These are phyloP conservation scores for Magallana gigas DNA, from an alignment of 1,140 invertebrate genomes.

Conservation along the genomic window DNA sequence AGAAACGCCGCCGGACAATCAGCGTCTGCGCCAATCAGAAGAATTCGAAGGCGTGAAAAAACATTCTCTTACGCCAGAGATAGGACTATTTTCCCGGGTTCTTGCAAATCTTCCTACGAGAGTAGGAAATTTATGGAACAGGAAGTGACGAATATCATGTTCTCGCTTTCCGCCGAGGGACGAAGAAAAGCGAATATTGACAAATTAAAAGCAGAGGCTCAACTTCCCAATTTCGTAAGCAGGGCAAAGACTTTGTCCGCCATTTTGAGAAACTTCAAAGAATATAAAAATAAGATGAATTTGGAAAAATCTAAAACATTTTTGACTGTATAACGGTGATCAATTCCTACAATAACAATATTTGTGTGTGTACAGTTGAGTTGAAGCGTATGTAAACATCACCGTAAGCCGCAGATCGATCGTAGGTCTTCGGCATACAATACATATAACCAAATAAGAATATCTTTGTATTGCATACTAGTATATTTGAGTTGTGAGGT, in stretches of 20 bases:
- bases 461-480: too few relatives aligned
- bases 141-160: constrained; percentile 51
- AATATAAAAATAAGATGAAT: not conserved
- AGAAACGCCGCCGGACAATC: not conserved
- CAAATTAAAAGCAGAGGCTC: constrained; percentile 46
- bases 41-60: constrained; percentile 47
- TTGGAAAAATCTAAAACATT: not conserved
- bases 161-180: constrained; percentile 47
- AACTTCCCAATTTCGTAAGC: constrained; percentile 43
- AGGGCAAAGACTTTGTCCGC: constrained; percentile 50
- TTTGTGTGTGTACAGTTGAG: too few relatives aligned
- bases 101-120: constrained; percentile 54
- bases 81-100: constrained; percentile 53
- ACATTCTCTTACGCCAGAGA: constrained; percentile 48
- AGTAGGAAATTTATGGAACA: constrained; percentile 55
- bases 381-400: too few relatives aligned
- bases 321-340: not conserved
- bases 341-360: not conserved
- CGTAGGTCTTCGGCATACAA: too few relatives aligned
- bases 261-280: constrained; percentile 48
- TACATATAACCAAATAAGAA: too few relatives aligned
- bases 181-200: constrained; percentile 51
- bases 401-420: too few relatives aligned
- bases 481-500: too few relatives aligned
- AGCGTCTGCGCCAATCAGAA: not conserved